phyloP scores from a whole-genome alignment of 37 sponge, comb jelly and placozoan species.

The Ianthella basta region DNA sequence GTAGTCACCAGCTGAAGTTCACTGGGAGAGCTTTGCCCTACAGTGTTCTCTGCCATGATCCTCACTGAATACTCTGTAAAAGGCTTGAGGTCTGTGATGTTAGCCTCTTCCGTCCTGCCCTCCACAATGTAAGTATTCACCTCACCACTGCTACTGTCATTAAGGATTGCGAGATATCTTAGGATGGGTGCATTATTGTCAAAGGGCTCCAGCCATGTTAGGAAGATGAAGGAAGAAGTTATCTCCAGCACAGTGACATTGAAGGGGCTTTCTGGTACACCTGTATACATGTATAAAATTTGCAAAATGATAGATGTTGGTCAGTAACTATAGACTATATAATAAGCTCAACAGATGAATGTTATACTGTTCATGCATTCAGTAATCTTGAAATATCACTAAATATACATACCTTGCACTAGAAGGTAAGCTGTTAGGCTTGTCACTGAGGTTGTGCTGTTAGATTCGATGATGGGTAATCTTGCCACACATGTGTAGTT shows the following conservation, averaged over 20 bases:
- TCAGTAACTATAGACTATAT: too few species aligned
- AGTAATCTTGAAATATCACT: too few species aligned
- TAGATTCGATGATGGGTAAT: neutral
- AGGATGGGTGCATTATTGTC: constrained; percentile 59
- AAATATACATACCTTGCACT: constrained; percentile 51
- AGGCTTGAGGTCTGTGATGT: too few species aligned
- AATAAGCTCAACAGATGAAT: too few species aligned
- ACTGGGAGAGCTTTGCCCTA: too few species aligned
- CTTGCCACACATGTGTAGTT: constrained; percentile 39
- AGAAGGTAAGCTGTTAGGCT: constrained; percentile 23
- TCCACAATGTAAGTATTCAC: too few species aligned
- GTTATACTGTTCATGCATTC: too few species aligned
- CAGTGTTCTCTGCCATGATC: too few species aligned
- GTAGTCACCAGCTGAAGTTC: too few species aligned
- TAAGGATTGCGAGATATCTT: constrained; percentile 16
- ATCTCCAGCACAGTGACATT: constrained; percentile 25
- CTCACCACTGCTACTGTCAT: too few species aligned
- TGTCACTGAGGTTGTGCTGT: neutral
- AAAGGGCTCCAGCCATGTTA: constrained; percentile 54
- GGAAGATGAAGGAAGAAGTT: constrained; percentile 35
- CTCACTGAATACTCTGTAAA: too few species aligned
- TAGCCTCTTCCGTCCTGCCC: too few species aligned
- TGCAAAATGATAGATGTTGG: neutral
- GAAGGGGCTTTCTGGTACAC: constrained; percentile 22
- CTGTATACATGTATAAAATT: neutral